Base-by-base conservation (phyloP, 2,113 vertebrate species). In the Haemorhous mexicanus region DNA sequence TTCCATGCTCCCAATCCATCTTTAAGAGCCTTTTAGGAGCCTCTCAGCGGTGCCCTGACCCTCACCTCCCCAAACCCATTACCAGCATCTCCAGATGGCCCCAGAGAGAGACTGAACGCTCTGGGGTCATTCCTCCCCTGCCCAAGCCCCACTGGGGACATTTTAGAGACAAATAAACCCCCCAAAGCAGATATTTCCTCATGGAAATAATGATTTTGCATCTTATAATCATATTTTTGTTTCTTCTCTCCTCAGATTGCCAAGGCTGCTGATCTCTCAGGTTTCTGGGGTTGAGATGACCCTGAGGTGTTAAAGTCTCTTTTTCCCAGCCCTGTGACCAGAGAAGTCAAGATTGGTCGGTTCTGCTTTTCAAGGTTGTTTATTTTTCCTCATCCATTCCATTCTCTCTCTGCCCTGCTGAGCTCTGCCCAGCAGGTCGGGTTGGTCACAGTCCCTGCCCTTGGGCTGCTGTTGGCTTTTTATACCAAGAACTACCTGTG, bases 251-350 rank as follows among this genome's bases (percentile, higher is more conserved):
- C 23, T 5, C 35, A 11, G 23, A 13, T 56, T 74, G n/a, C 26
- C 24, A 7, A 61, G 41, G 43, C 13, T 9, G 52, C 52, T 53
- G 52, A 28, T 52, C 50, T 52, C 50, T 52, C 6, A 4, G 27
- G 50, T 52, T 52, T 28, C 50, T 52, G 16, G 6, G 50, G 9
- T 11, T 52, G 27, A 17, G 50, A 52, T 52, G 50, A 52, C 27
- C 50, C 50, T 0, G 50, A 28, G 26, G 50, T 52, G 27, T 28
- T 9, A 52, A 52, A 52, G 16, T 52, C 50, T 52, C 16, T 28
- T 52, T 28, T 16, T 16, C 26, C 4, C 50, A 28, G 26, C 50
- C 49, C 5, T 3, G 2, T 3, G 16, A 28, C 50, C 2, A 1
- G 28, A 28, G 49, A 27, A 50, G 9, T 52, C 3, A 6, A 52